Conservation (phyloP, 2,888 invertebrate genomes). For the Conistra vaccinii region DNA sequence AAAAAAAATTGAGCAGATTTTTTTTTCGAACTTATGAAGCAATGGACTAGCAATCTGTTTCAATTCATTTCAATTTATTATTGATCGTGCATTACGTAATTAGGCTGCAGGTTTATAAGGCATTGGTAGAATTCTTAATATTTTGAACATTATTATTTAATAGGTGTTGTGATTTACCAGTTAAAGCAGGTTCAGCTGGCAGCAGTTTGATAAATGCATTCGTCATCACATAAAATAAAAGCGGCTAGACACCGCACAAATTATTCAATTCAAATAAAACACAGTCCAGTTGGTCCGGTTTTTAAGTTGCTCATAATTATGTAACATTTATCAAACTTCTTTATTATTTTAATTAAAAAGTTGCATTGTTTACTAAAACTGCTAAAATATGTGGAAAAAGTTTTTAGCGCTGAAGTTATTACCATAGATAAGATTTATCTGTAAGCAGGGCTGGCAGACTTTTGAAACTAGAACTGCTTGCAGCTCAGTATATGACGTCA, state of each 20-base stretch:
- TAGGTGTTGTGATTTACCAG: neutral
- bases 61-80: too few relatives aligned
- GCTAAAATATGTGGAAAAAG: constrained; percentile 4
- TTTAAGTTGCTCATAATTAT: neutral
- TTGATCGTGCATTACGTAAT: too few relatives aligned
- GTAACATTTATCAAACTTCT: neutral
- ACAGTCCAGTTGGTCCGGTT: neutral
- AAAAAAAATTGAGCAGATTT: too few relatives aligned
- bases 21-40: too few relatives aligned
- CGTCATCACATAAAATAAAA: neutral
- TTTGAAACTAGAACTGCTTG: neutral
- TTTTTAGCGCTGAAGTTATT: neutral
- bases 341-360: neutral
- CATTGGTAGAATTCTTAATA: too few relatives aligned
- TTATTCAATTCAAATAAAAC: neutral
- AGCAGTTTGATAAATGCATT: neutral
- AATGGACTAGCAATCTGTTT: too few relatives aligned
- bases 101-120: too few relatives aligned
- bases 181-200: neutral
- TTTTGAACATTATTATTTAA: neutral
- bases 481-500: neutral
- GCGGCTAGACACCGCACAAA: neutral
- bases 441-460: constrained; percentile 11
- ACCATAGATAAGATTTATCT: constrained; percentile 31
- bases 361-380: constrained; percentile 5